Evolutionary conservation across 1,140 invertebrate genomes (phyloP), one percentile per base, ranked within the genome.

Genomic region (Holcopasites calliopsidis): DNA sequence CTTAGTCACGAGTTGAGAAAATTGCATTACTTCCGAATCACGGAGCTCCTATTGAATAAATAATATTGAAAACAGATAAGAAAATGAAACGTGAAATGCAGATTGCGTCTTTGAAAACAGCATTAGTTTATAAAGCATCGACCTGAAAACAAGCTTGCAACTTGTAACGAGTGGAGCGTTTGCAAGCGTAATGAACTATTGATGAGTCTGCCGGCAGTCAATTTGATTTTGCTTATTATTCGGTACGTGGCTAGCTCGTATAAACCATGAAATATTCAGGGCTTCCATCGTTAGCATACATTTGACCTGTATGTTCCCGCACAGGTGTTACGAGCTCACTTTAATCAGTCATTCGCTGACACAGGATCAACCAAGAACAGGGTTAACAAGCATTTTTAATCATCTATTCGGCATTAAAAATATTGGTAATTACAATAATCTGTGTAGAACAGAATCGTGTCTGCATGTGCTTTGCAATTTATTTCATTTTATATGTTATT

Each of bases 201-300:
- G 80, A 86, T 82, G 81, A 84, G 76, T 54, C 47, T 28, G 58
- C 35, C 71, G 74, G 68, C 74, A 57, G 74, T 65, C 73, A 77
- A 84, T 85, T 84, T 80, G 77, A 82, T 84, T 85, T 83, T 72
- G 80, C 78, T 86, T 82, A 85, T 84, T 85, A 85, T 85, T 85
- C 81, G 83, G 79, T 76, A 82, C 82, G 79, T 65, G 82, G 70
- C 58, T 60, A 73, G 42, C 55, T 61, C 76, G 74, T 82, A 82
- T 77, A 76, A 49, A 71, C 73, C 58, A 44, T 87, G 61, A 81
- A 83, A 85, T 86, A 85, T 86, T 79, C 42, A 85, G 70, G 69
- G 44, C 49, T 65, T 52, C 64, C 50, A 80, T 84, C 74, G 78
- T 57, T 68, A 55, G 64, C 73, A 76, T 76, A 68, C 58, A 69